phyloP scores from a whole-genome alignment of 2,797 vertebrate species.

The Lates japonicus region DNA sequence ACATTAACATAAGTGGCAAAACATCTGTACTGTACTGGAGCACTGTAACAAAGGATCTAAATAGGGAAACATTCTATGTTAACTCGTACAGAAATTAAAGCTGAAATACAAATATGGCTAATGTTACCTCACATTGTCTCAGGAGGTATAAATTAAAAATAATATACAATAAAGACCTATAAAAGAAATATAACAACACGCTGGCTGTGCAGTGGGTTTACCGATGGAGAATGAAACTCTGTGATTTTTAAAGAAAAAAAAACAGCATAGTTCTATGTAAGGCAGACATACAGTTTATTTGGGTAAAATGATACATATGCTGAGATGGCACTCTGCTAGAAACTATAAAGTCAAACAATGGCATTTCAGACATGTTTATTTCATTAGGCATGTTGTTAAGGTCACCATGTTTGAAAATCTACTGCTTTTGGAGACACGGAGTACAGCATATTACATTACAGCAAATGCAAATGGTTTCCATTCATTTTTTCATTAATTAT shows the following conservation, averaged over 20 bases:
- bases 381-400: background rate
- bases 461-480: background rate
- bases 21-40: slow-evolving; percentile 1
- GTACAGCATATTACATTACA: slow-evolving; percentile 34
- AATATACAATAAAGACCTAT: slow-evolving; percentile 28
- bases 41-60: background rate
- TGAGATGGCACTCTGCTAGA: slow-evolving; percentile 21
- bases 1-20: background rate
- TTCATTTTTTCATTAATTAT: background rate
- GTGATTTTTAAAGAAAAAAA: background rate
- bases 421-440: slow-evolving; percentile 23
- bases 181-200: slow-evolving; percentile 11
- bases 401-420: background rate
- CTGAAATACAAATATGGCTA: slow-evolving; percentile 52
- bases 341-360: background rate
- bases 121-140: background rate
- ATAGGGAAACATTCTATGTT: slow-evolving; percentile 6
- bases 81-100: slow-evolving; percentile 51
- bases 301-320: slow-evolving; percentile 16
- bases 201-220: slow-evolving; percentile 15
- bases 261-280: background rate
- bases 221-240: background rate
- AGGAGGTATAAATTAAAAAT: slow-evolving; percentile 44
- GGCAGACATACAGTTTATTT: slow-evolving; percentile 13
- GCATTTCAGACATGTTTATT: background rate